Percentiles rank a stretch among this genome's conserved stretches.
phyloP scores from a whole-genome alignment of 2,888 invertebrate genomes.

The Actias luna region DNA sequence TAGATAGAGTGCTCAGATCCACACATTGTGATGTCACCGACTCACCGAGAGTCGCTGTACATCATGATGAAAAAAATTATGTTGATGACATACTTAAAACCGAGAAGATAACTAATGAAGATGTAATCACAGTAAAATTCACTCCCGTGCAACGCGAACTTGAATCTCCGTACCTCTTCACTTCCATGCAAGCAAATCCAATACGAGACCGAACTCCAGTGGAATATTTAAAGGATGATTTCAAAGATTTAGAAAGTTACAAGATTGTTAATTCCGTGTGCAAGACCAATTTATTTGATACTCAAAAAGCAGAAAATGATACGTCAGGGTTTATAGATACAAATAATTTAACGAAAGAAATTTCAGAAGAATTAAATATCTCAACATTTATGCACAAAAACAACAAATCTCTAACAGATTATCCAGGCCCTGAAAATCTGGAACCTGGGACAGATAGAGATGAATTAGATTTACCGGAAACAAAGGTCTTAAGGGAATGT shows the following conservation, averaged over 20 bases:
- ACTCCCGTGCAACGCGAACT: conserved; percentile 68
- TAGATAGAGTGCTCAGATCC: conserved; percentile 71
- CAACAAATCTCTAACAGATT: background rate
- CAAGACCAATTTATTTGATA: conserved; percentile 54
- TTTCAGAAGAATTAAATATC: background rate
- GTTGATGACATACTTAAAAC: conserved; percentile 70
- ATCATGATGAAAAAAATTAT: conserved; percentile 54
- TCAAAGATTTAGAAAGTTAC: conserved; percentile 71
- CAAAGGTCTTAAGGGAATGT: background rate
- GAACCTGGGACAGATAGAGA: background rate
- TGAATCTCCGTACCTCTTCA: conserved; percentile 50
- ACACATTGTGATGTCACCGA: conserved; percentile 69
- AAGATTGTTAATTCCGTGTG: conserved; percentile 72
- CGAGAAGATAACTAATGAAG: conserved; percentile 73
- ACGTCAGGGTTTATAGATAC: background rate
- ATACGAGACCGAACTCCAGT: conserved; percentile 38
- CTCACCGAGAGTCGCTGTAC: conserved; percentile 51
- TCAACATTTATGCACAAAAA: background rate
- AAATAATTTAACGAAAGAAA: background rate
- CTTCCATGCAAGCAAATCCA: conserved; percentile 32
- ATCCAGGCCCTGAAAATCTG: background rate
- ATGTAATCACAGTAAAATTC: conserved; percentile 71
- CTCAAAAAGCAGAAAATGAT: background rate
- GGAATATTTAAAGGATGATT: conserved; percentile 60
- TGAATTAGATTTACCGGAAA: background rate